Evolutionary conservation across 2,888 invertebrate species (phyloP).

Genomic region (Acrocera orbiculus): DNA sequence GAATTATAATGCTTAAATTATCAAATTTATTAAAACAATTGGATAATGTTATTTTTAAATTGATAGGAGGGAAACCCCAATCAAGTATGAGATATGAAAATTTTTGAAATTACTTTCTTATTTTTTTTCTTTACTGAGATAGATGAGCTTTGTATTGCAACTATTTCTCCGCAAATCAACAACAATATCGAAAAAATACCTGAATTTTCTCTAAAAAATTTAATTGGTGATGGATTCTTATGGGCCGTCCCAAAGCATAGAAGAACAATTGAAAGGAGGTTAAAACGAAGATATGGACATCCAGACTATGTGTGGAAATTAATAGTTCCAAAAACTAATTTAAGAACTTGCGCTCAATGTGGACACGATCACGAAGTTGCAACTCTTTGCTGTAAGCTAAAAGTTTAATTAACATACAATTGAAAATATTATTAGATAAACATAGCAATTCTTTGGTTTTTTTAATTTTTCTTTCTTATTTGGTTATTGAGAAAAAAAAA

Average conservation of each 20-base stretch:
- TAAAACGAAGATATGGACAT: constrained; percentile 52
- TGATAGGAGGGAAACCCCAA: constrained; percentile 30
- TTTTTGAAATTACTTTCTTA: background rate
- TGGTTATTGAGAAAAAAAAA: too few relatives aligned
- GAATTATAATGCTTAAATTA: constrained; percentile 21
- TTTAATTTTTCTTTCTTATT: background rate
- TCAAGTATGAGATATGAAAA: too few relatives aligned
- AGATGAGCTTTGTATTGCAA: constrained; percentile 16
- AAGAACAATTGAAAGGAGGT: constrained; percentile 55
- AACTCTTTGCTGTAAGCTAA: constrained; percentile 58
- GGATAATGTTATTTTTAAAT: constrained; percentile 22
- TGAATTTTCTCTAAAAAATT: constrained; percentile 39
- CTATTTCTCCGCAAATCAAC: too few relatives aligned
- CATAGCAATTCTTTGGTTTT: background rate
- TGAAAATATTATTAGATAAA: background rate
- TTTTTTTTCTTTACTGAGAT: background rate
- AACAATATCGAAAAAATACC: constrained; percentile 19
- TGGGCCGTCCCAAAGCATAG: constrained; percentile 70
- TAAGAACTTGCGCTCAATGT: constrained; percentile 62
- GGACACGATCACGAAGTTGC: constrained; percentile 68
- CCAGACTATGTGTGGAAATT: constrained; percentile 52
- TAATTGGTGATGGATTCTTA: constrained; percentile 55
- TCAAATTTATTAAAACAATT: constrained; percentile 28
- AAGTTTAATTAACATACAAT: background rate
- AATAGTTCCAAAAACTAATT: constrained; percentile 49